Evolutionary conservation across 92 coral and sea anemone genomes (phyloP), one percentile per base, ranked within the genome.

Genomic region (Heliopora coerulea): DNA sequence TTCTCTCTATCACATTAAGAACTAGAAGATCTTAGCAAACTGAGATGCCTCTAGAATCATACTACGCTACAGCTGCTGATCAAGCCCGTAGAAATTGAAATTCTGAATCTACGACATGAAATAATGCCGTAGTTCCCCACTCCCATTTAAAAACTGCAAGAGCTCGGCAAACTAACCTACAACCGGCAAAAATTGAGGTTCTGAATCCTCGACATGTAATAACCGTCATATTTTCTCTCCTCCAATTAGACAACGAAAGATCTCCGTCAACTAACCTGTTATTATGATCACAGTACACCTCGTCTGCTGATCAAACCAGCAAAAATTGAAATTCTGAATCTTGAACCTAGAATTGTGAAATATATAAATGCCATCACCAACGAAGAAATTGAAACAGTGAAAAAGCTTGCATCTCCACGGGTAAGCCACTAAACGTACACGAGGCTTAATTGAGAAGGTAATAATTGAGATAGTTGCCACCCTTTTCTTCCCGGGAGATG

Each of bases 11-110:
- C 46, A 41, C n/a, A 58, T n/a, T 78, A 92, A 93, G 32, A 72
- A 52, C 79, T 44, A 62, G 79, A 25, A 42, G 87, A 92, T 25
- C 67, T 78, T 24, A 89, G 81, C 50, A 83, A 74, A 50, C 66
- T 90, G 32, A 78, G 79, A 35, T 95, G 91, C 59, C 82, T 83
- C 28, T 89, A 88, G 54, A 69, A 78, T 59, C 84, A 66, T 11
- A 78, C 80, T 24, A 87, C 80, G 18, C 95, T 95, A 6, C 27
- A 65, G 62, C 76, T 83, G 62, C 67, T 82, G 0, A 73, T 93
- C 25, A 88, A 87, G 62, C 98, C 98, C 1, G 81, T 89, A 21
- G 85, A 88, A 31, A 88, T 95, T 11, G 99, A 95, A 69, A 80
- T 78, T 33, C 60, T 95, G 3, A 82, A 86, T 81, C 59, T 82